Conservation (phyloP, 2,888 invertebrate species). For the Pardosa pseudoannulata region DNA sequence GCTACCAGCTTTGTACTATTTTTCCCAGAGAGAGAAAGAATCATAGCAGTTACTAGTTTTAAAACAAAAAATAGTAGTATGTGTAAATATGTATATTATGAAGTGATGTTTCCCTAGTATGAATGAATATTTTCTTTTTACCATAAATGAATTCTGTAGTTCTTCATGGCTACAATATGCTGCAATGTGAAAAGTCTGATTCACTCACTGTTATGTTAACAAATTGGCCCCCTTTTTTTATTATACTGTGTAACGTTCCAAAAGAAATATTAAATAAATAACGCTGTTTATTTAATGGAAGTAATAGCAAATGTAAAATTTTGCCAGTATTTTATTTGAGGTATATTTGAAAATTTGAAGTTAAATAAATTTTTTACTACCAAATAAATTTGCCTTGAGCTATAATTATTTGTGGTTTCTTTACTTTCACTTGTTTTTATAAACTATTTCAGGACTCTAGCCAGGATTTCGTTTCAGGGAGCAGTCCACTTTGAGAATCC, state of each 20-base stretch:
- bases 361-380: constrained; percentile 18
- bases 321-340: constrained; percentile 5
- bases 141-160: not conserved
- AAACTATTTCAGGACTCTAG: too few species aligned
- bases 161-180: not conserved
- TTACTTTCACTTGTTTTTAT: too few species aligned
- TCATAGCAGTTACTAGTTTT: constrained; percentile 13
- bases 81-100: constrained; percentile 64
- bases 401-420: too few species aligned
- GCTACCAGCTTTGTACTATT: constrained; percentile 14
- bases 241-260: not conserved
- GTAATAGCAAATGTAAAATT: not conserved
- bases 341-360: not conserved
- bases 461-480: too few species aligned
- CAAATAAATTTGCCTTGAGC: not conserved
- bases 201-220: not conserved
- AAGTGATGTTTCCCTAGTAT: constrained; percentile 16
- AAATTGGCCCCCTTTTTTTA: not conserved
- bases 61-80: constrained; percentile 21
- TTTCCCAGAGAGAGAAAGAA: constrained; percentile 6
- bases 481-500: too few species aligned
- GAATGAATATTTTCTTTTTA: not conserved
- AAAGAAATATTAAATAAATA: not conserved
- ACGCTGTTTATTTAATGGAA: not conserved
- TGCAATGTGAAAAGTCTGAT: not conserved